Conservation (phyloP, 2,113 vertebrate species). For the Crotalus tigris region DNA sequence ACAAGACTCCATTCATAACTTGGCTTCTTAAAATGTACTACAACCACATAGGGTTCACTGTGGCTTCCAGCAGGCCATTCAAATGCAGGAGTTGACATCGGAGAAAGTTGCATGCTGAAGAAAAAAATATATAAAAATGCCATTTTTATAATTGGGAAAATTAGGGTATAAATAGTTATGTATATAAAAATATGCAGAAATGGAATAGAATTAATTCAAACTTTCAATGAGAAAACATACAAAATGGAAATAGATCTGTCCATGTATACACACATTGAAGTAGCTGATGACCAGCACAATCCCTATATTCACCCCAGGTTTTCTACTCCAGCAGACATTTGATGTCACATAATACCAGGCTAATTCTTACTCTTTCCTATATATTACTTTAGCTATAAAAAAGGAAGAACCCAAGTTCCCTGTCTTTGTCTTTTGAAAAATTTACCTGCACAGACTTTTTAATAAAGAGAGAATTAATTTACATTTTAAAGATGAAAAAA, state of each 20-base stretch:
- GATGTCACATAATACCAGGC: neutral
- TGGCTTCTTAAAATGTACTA: neutral
- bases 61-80: neutral
- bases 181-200: neutral
- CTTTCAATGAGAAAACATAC: neutral
- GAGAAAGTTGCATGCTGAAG: neutral
- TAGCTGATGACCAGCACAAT: neutral
- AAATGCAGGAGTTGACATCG: neutral
- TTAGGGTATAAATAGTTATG: neutral
- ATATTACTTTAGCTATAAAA: neutral
- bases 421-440: neutral
- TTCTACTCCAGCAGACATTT: neutral
- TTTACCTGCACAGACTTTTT: neutral
- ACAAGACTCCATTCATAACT: neutral
- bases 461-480: neutral
- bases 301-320: neutral
- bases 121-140: neutral
- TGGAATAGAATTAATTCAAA: neutral
- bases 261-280: neutral
- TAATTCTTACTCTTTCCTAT: neutral
- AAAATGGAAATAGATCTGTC: neutral
- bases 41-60: neutral
- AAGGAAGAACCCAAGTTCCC: neutral
- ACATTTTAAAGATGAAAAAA: conserved; percentile 24
- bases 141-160: neutral